These are phyloP conservation scores for Hemithea aestivaria DNA, from an alignment of 2,888 invertebrate genomes.

Conservation along the genomic window DNA sequence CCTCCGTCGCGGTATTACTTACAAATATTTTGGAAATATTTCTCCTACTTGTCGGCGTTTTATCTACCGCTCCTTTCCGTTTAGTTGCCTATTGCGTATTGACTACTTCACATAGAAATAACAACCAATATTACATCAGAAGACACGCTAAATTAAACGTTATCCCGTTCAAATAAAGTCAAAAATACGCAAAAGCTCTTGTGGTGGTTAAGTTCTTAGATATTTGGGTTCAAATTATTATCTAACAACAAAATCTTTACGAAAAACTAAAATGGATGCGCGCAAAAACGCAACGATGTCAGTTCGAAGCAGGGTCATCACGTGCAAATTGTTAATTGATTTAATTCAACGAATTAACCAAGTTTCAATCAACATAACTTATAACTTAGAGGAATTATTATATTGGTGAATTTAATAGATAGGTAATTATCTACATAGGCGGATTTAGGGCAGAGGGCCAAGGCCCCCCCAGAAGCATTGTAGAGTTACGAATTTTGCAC, in stretches of 20 bases:
- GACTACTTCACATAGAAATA: conserved; percentile 22
- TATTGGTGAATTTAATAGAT: too few species aligned
- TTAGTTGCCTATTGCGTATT: conserved; percentile 63
- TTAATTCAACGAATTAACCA: too few species aligned
- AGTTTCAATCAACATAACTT: too few species aligned
- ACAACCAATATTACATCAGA: conserved; percentile 2
- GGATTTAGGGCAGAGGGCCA: too few species aligned
- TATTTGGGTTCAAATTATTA: conserved; percentile 45
- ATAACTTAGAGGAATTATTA: too few species aligned
- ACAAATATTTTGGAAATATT: conserved; percentile 79
- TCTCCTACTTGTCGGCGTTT: conserved; percentile 76
- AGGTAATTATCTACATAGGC: too few species aligned
- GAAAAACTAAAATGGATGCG: conserved; percentile 70
- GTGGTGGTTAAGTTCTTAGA: conserved; percentile 23
- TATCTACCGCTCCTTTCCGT: conserved; percentile 77
- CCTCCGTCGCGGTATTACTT: conserved; percentile 51
- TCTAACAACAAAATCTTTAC: conserved; percentile 71
- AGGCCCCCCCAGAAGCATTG: too few species aligned
- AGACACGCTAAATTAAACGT: conserved; percentile 14
- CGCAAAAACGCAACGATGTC: conserved; percentile 62
- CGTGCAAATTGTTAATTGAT: too few species aligned
- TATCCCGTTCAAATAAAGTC: neutral
- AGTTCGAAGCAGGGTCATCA: conserved; percentile 55
- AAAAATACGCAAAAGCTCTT: conserved; percentile 10
- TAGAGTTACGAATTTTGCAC: too few species aligned